Conservation (phyloP, 2,888 invertebrate genomes). For the Ectobius pallidus region DNA sequence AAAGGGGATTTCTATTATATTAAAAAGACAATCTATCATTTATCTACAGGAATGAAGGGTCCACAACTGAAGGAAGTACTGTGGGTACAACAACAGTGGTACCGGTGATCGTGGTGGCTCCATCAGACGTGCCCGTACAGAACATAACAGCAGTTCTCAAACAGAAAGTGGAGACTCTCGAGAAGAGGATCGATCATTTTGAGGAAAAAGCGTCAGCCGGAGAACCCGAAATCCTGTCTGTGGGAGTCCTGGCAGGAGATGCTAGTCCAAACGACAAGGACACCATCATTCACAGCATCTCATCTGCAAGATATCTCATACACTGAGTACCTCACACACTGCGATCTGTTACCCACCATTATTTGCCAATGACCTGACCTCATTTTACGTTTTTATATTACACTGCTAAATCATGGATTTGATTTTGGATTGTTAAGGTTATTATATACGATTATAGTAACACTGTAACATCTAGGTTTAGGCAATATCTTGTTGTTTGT, state of each 20-base stretch:
- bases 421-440: no score
- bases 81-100: neutral
- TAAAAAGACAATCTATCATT: no score
- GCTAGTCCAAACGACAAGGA: neutral
- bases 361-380: no score
- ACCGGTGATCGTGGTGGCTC: neutral
- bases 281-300: neutral
- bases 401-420: no score
- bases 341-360: no score
- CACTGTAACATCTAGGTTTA: no score
- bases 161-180: neutral
- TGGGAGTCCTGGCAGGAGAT: neutral
- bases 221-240: neutral
- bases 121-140: slow-evolving; percentile 6
- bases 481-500: no score
- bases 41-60: neutral
- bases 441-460: no score
- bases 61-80: neutral
- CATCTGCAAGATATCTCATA: slow-evolving; percentile 7
- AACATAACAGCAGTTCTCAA: neutral
- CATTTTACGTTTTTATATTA: no score
- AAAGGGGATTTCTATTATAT: no score
- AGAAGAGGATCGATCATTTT: neutral
- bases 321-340: neutral
- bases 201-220: neutral